These are phyloP conservation scores for Erebia aethiops DNA, from an alignment of 2,888 invertebrate genomes.

Conservation along the genomic window DNA sequence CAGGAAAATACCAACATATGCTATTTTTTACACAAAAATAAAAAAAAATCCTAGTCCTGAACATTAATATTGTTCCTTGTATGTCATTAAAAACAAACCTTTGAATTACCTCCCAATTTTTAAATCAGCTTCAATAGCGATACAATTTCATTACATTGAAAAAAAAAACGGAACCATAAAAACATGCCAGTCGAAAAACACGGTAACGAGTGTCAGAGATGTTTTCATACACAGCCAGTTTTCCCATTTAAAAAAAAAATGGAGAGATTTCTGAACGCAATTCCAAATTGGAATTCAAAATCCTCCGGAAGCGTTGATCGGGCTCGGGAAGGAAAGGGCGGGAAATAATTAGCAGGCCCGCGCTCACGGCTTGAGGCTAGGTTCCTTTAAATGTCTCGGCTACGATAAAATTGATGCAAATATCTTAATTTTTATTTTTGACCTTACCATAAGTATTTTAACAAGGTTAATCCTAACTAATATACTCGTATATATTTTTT, in stretches of 20 bases:
- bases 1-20: no score
- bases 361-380: constrained; percentile 58
- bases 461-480: no score
- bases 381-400: constrained; percentile 43
- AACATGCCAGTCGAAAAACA: constrained; percentile 5
- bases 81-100: no score
- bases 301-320: constrained; percentile 44
- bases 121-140: not conserved
- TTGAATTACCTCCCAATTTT: not conserved
- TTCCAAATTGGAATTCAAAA: constrained; percentile 42
- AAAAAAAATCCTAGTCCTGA: no score
- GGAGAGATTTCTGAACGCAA: constrained; percentile 26
- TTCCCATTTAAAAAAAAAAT: constrained; percentile 13
- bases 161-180: not conserved
- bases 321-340: constrained; percentile 62
- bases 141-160: not conserved
- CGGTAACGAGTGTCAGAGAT: constrained; percentile 12
- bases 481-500: no score
- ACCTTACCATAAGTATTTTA: no score
- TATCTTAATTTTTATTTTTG: not conserved
- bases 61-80: no score
- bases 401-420: not conserved
- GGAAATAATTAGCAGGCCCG: constrained; percentile 75
- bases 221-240: constrained; percentile 14
- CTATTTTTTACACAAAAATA: no score